Conservation (phyloP, 1,140 invertebrate species). For the Hetaerina americana region DNA sequence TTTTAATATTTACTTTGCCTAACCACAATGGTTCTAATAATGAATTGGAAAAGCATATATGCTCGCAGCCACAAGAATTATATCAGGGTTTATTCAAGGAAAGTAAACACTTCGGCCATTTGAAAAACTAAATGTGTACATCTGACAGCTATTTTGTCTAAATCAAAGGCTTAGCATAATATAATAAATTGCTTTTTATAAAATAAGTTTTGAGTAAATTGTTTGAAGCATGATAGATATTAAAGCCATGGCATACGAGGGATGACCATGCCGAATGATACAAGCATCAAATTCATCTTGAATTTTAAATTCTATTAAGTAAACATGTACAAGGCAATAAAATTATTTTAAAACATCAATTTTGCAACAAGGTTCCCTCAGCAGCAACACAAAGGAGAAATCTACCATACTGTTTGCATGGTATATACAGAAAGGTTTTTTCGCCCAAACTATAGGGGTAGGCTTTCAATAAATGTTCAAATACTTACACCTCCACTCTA, state of each 20-base stretch:
- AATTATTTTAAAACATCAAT: too few species aligned
- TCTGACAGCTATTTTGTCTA: neutral
- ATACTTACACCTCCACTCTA: slow-evolving; percentile 10
- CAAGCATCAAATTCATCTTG: neutral
- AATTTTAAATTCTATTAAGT: too few species aligned
- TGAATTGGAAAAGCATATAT: too few species aligned
- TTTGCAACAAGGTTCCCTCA: too few species aligned
- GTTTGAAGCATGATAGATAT: too few species aligned
- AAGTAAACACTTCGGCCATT: neutral
- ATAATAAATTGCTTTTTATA: too few species aligned
- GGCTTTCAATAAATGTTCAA: neutral
- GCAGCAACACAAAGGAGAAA: too few species aligned
- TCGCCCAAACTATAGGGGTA: neutral
- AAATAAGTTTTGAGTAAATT: too few species aligned
- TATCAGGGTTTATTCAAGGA: slow-evolving; percentile 9
- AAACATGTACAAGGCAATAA: too few species aligned
- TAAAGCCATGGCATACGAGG: neutral
- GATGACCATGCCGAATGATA: neutral
- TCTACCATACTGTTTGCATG: too few species aligned
- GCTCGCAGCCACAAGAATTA: neutral
- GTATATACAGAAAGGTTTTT: neutral
- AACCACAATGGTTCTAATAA: too few species aligned
- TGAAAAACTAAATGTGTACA: neutral
- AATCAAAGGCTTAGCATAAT: neutral
- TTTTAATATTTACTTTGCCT: too few species aligned